A percentile compares a stretch with the other conserved stretches of the same genome.
Evolutionary conservation across 2,888 invertebrate species (phyloP).

Genomic region (Lepas anatifera): DNA sequence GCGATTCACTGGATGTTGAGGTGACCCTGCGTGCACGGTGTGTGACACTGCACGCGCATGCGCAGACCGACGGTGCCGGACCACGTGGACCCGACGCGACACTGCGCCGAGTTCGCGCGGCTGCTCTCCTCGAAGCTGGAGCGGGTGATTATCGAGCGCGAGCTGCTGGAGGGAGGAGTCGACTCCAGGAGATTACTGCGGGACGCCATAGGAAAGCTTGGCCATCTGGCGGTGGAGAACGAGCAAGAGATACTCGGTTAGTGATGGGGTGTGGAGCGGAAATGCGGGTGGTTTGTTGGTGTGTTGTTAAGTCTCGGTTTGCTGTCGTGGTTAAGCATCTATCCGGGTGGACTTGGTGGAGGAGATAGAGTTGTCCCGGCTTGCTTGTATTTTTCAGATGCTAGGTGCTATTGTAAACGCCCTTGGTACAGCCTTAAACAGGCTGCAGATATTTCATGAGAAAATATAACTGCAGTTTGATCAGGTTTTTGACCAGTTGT

Average conservation of each 20-base stretch:
- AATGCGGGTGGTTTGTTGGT: neutral
- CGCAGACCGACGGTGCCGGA: neutral
- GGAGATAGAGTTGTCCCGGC: no score
- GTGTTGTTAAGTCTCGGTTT: neutral
- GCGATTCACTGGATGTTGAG: no score
- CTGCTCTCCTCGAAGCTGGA: neutral
- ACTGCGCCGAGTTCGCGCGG: neutral
- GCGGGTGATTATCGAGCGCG: neutral
- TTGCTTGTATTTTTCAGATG: no score
- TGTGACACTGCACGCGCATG: neutral
- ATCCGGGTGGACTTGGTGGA: no score
- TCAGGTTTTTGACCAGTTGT: no score
- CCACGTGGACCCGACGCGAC: neutral
- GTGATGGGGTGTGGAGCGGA: neutral
- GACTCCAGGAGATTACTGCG: neutral
- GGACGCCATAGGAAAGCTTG: conserved; percentile 2
- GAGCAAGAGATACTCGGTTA: neutral
- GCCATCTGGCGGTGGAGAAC: neutral
- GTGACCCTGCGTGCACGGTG: no score
- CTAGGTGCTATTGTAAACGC: no score
- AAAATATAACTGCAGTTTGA: no score
- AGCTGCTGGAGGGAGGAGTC: neutral
- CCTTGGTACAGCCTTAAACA: no score
- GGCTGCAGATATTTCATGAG: no score
- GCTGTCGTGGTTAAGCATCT: no score